These are phyloP conservation scores for Bufotes viridis DNA, from an alignment of 2,797 vertebrate genomes.

Conservation along the genomic window DNA sequence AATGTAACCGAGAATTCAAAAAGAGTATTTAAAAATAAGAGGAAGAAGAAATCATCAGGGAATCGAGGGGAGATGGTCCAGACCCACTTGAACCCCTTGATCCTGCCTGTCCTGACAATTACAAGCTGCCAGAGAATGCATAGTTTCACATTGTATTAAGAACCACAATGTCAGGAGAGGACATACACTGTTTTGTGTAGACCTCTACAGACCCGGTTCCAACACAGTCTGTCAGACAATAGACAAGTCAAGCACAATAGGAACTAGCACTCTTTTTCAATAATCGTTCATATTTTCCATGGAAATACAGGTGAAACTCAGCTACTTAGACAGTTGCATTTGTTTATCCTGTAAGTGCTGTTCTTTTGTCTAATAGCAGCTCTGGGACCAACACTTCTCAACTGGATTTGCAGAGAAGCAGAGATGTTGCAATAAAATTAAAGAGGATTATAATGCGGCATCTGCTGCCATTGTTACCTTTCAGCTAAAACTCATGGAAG, in stretches of 20 bases:
- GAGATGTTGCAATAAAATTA: conserved; percentile 52
- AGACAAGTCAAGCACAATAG: not conserved
- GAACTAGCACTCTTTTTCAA: not conserved
- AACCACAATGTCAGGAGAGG: not conserved
- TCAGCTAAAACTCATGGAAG: conserved; percentile 51
- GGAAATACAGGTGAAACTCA: not conserved
- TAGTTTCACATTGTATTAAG: no score
- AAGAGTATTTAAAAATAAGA: no score
- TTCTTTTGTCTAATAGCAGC: conserved; percentile 21
- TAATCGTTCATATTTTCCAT: not conserved
- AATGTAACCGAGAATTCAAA: no score
- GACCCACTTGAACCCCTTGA: no score
- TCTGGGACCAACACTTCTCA: conserved; percentile 23
- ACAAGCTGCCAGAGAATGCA: no score
- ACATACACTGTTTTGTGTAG: not conserved
- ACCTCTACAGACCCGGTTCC: not conserved
- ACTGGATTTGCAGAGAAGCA: conserved; percentile 33
- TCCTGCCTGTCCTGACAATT: no score
- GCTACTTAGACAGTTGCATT: not conserved
- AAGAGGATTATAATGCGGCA: conserved; percentile 48
- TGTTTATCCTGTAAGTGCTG: conserved; percentile 1
- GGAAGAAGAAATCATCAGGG: no score
- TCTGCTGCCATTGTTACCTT: conserved; percentile 58
- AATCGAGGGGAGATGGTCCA: no score
- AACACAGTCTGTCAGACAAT: not conserved